phyloP scores from a whole-genome alignment of 2,888 invertebrate genomes.

The Xestia c-nigrum region DNA sequence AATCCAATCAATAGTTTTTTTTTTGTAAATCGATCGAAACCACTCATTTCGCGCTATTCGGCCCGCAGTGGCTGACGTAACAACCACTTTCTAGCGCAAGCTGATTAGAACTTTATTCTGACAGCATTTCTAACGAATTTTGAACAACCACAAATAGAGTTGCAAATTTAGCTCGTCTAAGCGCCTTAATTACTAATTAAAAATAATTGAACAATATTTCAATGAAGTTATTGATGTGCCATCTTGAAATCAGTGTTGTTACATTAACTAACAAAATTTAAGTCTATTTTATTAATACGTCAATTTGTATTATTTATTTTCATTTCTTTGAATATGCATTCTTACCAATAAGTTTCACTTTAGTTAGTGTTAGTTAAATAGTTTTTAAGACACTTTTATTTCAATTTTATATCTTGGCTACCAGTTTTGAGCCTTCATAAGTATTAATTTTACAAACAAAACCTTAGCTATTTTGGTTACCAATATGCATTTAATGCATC shows the following conservation, averaged over 20 bases:
- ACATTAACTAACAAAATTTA: neutral
- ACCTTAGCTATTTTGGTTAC: neutral
- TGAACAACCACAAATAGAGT: too few species aligned
- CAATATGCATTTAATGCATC: neutral
- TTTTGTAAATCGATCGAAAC: too few species aligned
- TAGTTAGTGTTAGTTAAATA: slow-evolving; percentile 11
- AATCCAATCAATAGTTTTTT: too few species aligned
- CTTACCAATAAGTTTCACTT: slow-evolving; percentile 1
- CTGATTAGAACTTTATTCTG: too few species aligned
- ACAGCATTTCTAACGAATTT: too few species aligned
- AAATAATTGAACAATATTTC: neutral
- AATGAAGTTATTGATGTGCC: slow-evolving; percentile 46
- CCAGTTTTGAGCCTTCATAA: neutral
- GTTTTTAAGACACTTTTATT: neutral
- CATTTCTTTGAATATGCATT: neutral
- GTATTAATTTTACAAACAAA: neutral
- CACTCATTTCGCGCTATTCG: too few species aligned
- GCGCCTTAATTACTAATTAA: neutral
- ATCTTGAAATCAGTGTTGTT: slow-evolving; percentile 38
- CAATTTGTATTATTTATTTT: slow-evolving; percentile 10
- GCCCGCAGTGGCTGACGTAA: too few species aligned
- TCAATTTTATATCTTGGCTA: neutral
- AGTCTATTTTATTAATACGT: neutral
- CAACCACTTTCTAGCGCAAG: too few species aligned
- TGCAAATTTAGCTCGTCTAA: too few species aligned